Conservation (phyloP, 2,113 vertebrate genomes). For the Entomyzon cyanotis region DNA sequence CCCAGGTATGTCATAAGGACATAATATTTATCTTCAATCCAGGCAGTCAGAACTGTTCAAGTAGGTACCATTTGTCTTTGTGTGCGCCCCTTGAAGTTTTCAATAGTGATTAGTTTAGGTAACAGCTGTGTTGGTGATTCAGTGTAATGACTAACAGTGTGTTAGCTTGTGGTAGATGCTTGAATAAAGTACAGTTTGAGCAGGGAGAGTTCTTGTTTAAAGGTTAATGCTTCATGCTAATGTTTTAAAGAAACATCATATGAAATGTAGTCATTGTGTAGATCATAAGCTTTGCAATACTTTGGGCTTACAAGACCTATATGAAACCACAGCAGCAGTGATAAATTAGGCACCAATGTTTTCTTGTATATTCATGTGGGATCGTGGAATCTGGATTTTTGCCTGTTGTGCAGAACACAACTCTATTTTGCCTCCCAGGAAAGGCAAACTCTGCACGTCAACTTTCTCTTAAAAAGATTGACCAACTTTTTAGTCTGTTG, state of each 20-base stretch:
- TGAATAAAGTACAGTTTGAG: neutral
- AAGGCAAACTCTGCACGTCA: neutral
- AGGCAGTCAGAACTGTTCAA: neutral
- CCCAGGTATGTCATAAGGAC: neutral
- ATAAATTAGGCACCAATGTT: neutral
- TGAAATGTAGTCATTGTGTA: neutral
- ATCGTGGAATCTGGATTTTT: neutral
- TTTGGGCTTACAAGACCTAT: neutral
- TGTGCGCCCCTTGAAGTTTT: neutral
- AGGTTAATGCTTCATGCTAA: neutral
- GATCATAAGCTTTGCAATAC: neutral
- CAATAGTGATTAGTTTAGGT: neutral
- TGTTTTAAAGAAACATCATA: neutral
- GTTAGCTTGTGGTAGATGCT: neutral
- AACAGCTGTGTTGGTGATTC: neutral
- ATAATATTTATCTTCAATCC: neutral
- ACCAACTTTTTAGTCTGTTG: neutral
- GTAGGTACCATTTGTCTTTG: neutral
- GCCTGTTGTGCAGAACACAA: neutral
- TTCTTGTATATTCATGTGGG: neutral
- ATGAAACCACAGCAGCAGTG: neutral
- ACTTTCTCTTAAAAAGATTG: neutral
- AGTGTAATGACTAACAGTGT: neutral
- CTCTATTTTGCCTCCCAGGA: neutral
- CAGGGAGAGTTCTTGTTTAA: neutral